These are phyloP conservation scores for Acronicta aceris DNA, from an alignment of 2,888 invertebrate species.

Conservation along the genomic window DNA sequence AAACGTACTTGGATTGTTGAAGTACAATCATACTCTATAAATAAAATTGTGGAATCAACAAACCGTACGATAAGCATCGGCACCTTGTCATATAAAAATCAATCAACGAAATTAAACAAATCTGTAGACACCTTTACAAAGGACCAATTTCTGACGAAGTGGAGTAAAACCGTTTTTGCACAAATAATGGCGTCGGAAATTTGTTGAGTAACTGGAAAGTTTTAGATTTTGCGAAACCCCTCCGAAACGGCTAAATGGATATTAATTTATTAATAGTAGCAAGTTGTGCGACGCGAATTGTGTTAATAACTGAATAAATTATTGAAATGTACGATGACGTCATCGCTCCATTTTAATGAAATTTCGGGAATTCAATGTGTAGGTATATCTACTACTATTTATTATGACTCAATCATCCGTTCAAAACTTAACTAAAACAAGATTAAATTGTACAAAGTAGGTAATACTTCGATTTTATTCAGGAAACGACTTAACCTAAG, in stretches of 20 bases:
- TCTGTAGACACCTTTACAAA: conserved; percentile 14
- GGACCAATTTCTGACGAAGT: conserved; percentile 7
- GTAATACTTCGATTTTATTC: too few relatives aligned
- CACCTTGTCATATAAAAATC: conserved; percentile 3
- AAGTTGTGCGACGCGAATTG: conserved; percentile 22
- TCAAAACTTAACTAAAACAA: too few relatives aligned
- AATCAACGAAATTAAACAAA: conserved; percentile 6
- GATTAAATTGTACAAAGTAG: too few relatives aligned
- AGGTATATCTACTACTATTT: neutral
- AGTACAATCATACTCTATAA: too few relatives aligned
- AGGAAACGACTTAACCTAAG: too few relatives aligned
- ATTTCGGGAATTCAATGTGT: conserved; percentile 17
- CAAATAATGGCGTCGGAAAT: conserved; percentile 33
- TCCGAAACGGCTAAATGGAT: conserved; percentile 26
- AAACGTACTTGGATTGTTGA: too few relatives aligned
- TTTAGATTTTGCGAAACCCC: conserved; percentile 40
- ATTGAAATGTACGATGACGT: conserved; percentile 38
- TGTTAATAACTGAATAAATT: conserved; percentile 38
- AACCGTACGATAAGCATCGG: too few relatives aligned
- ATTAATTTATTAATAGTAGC: conserved; percentile 37
- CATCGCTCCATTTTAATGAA: conserved; percentile 32
- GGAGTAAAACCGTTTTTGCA: conserved; percentile 19
- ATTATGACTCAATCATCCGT: too few relatives aligned
- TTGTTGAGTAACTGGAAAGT: conserved; percentile 41
- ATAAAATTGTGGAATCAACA: too few relatives aligned